These are phyloP conservation scores for Bombus cullumanus DNA, from an alignment of 1,140 invertebrate genomes.

Conservation along the genomic window DNA sequence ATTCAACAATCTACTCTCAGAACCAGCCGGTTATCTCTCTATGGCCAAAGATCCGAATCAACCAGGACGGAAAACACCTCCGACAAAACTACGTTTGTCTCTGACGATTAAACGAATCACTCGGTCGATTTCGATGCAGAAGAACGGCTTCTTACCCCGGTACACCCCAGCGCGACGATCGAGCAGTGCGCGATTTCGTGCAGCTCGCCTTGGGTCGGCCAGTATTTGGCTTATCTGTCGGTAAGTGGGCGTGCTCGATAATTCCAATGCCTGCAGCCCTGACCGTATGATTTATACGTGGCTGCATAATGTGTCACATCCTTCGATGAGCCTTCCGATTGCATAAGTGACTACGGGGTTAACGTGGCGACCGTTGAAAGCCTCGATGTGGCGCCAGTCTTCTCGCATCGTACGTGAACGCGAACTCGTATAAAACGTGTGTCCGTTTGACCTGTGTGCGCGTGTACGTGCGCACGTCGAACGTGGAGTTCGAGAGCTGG, in stretches of 20 bases:
- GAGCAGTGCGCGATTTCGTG: not conserved
- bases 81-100: not conserved
- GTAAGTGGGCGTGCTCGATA: conserved; percentile 57
- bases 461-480: not conserved
- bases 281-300: conserved; percentile 55
- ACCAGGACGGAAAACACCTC: too few relatives aligned
- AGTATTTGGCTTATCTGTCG: conserved; percentile 42
- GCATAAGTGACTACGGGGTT: conserved; percentile 63
- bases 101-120: not conserved
- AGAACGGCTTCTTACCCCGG: not conserved
- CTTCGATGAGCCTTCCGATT: conserved; percentile 63
- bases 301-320: conserved; percentile 53
- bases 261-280: conserved; percentile 41
- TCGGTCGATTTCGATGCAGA: not conserved
- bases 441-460: not conserved
- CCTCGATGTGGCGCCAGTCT: conserved; percentile 54
- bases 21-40: too few relatives aligned
- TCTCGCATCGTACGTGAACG: conserved; percentile 20
- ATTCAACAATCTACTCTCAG: rapidly evolving
- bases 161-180: too few relatives aligned
- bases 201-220: conserved; percentile 11
- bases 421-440: conserved; percentile 3
- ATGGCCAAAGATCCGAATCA: rapidly evolving
- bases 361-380: conserved; percentile 52
- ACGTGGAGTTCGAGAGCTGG: not conserved